These are phyloP conservation scores for Esox niger DNA, from an alignment of 2,113 vertebrate species.

Conservation along the genomic window DNA sequence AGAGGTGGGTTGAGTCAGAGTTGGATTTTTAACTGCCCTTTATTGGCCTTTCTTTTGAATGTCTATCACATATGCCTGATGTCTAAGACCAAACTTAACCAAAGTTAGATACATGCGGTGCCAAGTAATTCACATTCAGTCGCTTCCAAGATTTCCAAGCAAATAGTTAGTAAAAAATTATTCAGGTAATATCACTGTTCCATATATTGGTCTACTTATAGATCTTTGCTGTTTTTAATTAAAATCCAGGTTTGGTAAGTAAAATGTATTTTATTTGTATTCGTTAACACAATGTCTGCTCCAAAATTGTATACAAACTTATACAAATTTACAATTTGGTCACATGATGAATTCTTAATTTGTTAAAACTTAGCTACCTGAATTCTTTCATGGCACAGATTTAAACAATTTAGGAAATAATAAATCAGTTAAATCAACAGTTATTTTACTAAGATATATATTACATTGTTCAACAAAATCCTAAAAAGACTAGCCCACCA, in stretches of 20 bases:
- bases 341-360: not conserved
- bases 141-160: not conserved
- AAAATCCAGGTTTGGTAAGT: not conserved
- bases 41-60: too few species aligned
- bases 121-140: too few species aligned
- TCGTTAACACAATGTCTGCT: not conserved
- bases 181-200: not conserved
- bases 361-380: not conserved
- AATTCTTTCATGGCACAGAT: too few species aligned
- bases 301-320: not conserved
- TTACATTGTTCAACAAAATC: not conserved
- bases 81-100: too few species aligned
- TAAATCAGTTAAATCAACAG: not conserved
- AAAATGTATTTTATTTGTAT: not conserved
- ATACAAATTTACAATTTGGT: too few species aligned
- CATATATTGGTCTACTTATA: not conserved
- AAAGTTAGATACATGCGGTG: too few species aligned
- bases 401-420: not conserved
- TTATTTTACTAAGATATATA: not conserved
- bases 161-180: not conserved
- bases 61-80: too few species aligned
- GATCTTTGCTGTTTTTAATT: not conserved
- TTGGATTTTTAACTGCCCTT: too few species aligned
- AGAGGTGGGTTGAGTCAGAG: too few species aligned
- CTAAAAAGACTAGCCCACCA: not conserved